These are phyloP conservation scores for Megalops atlanticus DNA, from an alignment of 2,113 vertebrate species.

Conservation along the genomic window DNA sequence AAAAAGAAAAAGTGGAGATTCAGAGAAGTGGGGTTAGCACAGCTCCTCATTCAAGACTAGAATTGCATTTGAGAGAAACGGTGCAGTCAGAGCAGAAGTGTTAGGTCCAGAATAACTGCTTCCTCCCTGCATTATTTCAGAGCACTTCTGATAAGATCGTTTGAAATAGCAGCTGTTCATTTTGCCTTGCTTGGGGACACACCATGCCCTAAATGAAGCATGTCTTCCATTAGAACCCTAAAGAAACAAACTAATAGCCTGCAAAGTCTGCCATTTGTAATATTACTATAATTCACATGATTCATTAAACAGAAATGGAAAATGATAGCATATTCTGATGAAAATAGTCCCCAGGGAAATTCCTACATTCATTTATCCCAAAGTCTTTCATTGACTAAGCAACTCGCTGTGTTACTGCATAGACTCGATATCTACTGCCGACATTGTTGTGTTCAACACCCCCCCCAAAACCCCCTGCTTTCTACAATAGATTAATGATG, in stretches of 20 bases:
- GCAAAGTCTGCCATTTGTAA: constrained; percentile 97
- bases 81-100: constrained; percentile 58
- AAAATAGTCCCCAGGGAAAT: constrained; percentile 85
- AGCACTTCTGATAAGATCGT: constrained; percentile 76
- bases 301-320: constrained; percentile 99
- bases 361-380: constrained; percentile 84
- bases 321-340: constrained; percentile 90
- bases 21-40: constrained; percentile 50
- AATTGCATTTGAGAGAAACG: constrained; percentile 55
- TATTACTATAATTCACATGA: constrained; percentile 99
- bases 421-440: constrained; percentile 65
- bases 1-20: constrained; percentile 27
- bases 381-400: constrained; percentile 90
- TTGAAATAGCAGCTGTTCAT: constrained; percentile 88
- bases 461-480: constrained; percentile 35
- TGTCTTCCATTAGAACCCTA: constrained; percentile 97
- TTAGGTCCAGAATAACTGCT: constrained; percentile 76
- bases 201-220: constrained; percentile 87
- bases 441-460: constrained; percentile 39
- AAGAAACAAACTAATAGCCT: constrained; percentile 99
- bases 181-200: constrained; percentile 84
- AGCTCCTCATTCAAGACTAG: constrained; percentile 55
- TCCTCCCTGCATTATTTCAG: constrained; percentile 75
- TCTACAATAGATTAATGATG: constrained; percentile 53
- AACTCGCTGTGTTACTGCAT: constrained; percentile 82